Base-by-base conservation (phyloP, 2,113 vertebrate species). In the Tautogolabrus adspersus region DNA sequence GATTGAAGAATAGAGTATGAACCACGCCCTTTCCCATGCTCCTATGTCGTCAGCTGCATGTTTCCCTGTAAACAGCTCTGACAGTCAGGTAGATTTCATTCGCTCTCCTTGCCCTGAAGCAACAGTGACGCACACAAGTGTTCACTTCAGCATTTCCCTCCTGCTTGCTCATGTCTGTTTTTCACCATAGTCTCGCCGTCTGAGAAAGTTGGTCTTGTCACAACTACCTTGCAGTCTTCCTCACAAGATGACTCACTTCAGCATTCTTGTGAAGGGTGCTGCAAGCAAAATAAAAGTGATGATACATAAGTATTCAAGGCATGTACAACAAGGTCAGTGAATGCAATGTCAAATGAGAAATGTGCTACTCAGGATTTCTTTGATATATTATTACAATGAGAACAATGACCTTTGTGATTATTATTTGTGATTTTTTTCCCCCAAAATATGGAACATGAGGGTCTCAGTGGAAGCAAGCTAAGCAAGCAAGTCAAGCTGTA, bases 201-300 rank as follows among this genome's bases (percentile, higher is more conserved):
- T 85, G 74, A 71, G 56, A 72, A 63, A 73, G n/a, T 10, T 10
- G 49, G 37, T 23, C 15, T 68, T 44, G 12, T 54, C 54, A 9
- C 44, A 38, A 26, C 73, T 37, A 67, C 69, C 56, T 23, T 10
- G 1, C 13, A 3, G 22, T 71, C 26, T 83, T 73, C 26, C 63
- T 84, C 72, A 64, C 42, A 3, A 10, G 7, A 63, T 88, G 87
- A 90, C 62, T 87, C 87, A 89, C 49, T 47, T 42, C 47, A 15
- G 12, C 30, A 21, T 23, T 80, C 59, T 22, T 8, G 44, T 38
- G 54, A 66, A 66, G 54, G 23, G n/a, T 66, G 63, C 77, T 65
- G 62, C 40, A 59, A 6, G 52, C 70, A 72, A 66, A 64, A 52
- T n/a, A 44, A 46, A 81, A 55, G 10, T 10, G 40, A 40, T 56